Evolutionary conservation across 2,888 invertebrate species (phyloP).

Genomic region (Trichopoda pennipes): DNA sequence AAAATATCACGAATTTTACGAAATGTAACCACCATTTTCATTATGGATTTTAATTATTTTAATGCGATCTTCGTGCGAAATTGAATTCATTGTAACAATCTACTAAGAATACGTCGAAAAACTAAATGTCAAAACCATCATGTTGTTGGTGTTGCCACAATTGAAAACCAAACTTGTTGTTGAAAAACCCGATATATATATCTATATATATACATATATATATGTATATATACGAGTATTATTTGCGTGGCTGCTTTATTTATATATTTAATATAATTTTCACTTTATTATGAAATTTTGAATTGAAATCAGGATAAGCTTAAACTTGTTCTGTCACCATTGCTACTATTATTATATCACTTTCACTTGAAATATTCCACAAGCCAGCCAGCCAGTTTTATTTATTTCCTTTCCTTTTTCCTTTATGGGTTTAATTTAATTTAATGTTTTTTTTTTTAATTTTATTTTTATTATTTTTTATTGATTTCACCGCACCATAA

Average conservation of each 20-base stretch:
- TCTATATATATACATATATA: background rate
- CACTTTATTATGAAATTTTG: slow-evolving; percentile 36
- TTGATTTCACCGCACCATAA: slow-evolving; percentile 11
- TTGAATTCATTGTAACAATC: too few relatives aligned
- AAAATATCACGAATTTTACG: too few relatives aligned
- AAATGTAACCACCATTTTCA: too few relatives aligned
- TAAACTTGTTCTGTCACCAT: slow-evolving; percentile 45
- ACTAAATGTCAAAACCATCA: too few relatives aligned
- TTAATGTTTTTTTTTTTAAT: background rate
- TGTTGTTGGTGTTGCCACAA: too few relatives aligned
- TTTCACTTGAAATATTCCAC: slow-evolving; percentile 55
- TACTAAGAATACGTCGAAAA: too few relatives aligned
- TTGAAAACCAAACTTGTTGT: too few relatives aligned
- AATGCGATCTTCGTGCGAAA: too few relatives aligned
- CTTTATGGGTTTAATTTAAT: slow-evolving; percentile 2
- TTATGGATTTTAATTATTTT: too few relatives aligned
- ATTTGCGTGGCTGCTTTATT: background rate
- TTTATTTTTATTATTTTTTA: background rate
- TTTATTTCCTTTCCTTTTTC: slow-evolving; percentile 27
- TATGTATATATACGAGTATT: background rate
- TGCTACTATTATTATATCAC: slow-evolving; percentile 63
- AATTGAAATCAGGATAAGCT: slow-evolving; percentile 31
- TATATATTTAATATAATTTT: slow-evolving; percentile 14
- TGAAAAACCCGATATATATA: too few relatives aligned
- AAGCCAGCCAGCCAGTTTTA: background rate